Base-by-base conservation (phyloP, 92 coral and sea anemone species). In the Blastomussa wellsi region DNA sequence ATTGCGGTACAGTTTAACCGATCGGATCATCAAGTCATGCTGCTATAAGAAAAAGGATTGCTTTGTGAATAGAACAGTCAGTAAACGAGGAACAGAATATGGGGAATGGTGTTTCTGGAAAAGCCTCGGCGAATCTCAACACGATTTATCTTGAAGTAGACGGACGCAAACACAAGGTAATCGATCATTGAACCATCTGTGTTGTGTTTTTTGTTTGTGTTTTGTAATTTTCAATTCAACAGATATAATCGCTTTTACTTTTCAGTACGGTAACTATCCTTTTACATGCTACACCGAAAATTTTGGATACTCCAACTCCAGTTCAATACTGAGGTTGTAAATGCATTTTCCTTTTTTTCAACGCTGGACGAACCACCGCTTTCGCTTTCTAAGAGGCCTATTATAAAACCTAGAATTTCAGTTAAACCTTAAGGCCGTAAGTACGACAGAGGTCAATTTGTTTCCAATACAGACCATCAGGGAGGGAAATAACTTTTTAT, bases 91-190 rank as follows among this genome's bases (percentile, higher is more conserved):
- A 35, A 24, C 10, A 4, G 44, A 79, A 41, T 7, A 79, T 79
- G 84, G 84, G 84, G 29, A 79, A 79, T 44, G 84, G 84, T 7
- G 84, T 79, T 28, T 42, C 74, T 26, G 84, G 84, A 5, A 79
- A 79, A 20, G 60, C 84, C 20, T 79, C 84, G 22, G 75, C 75
- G 26, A 79, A 64, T 19, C 74, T 65, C 28, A 79, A 79, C 65
- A 66, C 84, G 49, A 65, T 79, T 65, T 79, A 79, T 32, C 59
- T 79, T 19, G 74, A 79, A 44, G 84, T 79, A 0, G 51, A 65
- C 13, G 84, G 84, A 10, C 84, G 71, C 74, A 79, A 79, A 20
- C 84, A 79, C 9, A 79, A 79, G 75, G 84, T 66, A 29, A 14
- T 37, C 17, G 67, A 51, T 0, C 7, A 8, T 64, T 79, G 28